Percentiles rank a stretch among this genome's conserved stretches.
phyloP scores from a whole-genome alignment of 2,113 vertebrate species.

The Pangasianodon gigas region DNA sequence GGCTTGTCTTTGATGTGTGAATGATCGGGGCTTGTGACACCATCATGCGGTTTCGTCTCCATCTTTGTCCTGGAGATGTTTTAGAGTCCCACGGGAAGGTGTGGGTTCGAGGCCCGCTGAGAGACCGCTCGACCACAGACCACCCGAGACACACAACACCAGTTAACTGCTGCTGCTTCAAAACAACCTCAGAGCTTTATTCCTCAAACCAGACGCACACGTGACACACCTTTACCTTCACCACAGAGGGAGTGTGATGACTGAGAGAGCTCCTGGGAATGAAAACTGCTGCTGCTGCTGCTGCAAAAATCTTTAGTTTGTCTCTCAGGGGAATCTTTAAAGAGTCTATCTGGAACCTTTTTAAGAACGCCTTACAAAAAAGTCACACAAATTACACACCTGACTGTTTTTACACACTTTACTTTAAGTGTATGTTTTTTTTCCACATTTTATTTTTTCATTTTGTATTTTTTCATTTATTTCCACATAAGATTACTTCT shows the following conservation, averaged over 20 bases:
- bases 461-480: background rate
- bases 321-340: background rate
- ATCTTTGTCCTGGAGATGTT: slow-evolving; percentile 62
- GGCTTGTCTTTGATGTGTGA: slow-evolving; percentile 71
- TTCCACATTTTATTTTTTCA: background rate
- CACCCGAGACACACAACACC: slow-evolving; percentile 53
- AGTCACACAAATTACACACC: background rate
- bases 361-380: background rate
- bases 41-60: slow-evolving; percentile 62
- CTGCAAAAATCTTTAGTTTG: background rate
- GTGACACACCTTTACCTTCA: background rate
- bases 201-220: slow-evolving; percentile 20
- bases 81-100: slow-evolving; percentile 51
- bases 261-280: background rate
- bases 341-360: background rate
- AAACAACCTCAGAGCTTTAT: slow-evolving; percentile 34
- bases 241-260: background rate
- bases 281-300: background rate
- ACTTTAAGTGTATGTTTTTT: too few relatives aligned
- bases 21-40: slow-evolving; percentile 56
- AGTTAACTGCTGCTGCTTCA: slow-evolving; percentile 28
- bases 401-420: too few relatives aligned
- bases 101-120: slow-evolving; percentile 58
- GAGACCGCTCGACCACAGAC: slow-evolving; percentile 59
- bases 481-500: background rate